Evolutionary conservation across 1,140 invertebrate species (phyloP).

Genomic region (Dreissena polymorpha): DNA sequence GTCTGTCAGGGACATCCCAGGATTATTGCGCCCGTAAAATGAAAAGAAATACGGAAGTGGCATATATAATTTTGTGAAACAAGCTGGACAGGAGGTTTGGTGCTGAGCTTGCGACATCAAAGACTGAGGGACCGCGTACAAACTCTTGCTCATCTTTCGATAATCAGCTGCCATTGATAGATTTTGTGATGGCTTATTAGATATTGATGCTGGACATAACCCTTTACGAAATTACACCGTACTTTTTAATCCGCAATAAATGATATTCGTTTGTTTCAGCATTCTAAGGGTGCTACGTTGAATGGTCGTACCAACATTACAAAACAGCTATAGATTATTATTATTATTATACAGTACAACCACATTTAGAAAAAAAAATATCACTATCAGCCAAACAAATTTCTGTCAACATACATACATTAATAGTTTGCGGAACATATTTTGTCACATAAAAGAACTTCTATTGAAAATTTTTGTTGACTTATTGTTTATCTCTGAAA

Average conservation of each 20-base stretch:
- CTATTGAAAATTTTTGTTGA: too few species aligned
- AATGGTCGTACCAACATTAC: not conserved
- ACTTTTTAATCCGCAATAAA: too few species aligned
- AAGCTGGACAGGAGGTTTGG: not conserved
- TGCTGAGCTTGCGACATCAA: not conserved
- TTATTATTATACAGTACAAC: not conserved
- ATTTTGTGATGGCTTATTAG: not conserved
- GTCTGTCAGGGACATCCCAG: not conserved
- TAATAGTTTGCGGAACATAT: too few species aligned
- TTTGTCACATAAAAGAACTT: too few species aligned
- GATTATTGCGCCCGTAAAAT: not conserved
- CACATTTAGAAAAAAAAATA: not conserved
- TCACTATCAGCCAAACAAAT: too few species aligned
- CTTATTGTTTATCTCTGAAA: too few species aligned
- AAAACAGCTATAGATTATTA: not conserved
- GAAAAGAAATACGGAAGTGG: not conserved
- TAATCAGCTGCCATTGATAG: not conserved
- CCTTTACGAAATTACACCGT: too few species aligned
- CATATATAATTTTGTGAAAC: not conserved
- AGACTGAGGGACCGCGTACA: not conserved
- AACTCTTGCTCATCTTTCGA: not conserved
- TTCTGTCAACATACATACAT: too few species aligned
- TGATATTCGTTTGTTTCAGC: not conserved
- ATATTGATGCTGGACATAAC: too few species aligned
- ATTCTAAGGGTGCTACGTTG: not conserved